These are phyloP conservation scores for Neoseiulus cucumeris DNA, from an alignment of 1,140 invertebrate species.

Conservation along the genomic window DNA sequence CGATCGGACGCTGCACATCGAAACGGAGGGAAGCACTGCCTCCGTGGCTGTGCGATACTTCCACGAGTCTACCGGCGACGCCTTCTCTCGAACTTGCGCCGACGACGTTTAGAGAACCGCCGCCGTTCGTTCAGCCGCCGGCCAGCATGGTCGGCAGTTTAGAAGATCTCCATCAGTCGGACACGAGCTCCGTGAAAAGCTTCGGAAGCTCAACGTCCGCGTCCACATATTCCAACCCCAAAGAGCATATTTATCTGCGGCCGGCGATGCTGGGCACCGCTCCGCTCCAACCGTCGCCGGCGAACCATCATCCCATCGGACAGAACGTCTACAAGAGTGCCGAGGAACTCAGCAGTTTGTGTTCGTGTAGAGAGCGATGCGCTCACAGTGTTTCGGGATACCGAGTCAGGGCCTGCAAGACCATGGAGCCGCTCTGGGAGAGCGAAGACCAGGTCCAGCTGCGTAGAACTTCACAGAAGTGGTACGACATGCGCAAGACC, in stretches of 20 bases:
- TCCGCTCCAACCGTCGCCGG: slow-evolving; percentile 2
- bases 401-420: slow-evolving; percentile 14
- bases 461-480: slow-evolving; percentile 14
- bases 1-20: background rate
- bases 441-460: slow-evolving; percentile 12
- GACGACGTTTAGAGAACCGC: background rate
- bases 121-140: background rate
- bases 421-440: slow-evolving; percentile 19
- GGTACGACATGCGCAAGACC: slow-evolving; percentile 17
- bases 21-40: background rate
- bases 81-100: slow-evolving; percentile 1
- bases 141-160: background rate
- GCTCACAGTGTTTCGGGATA: background rate
- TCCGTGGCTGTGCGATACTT: background rate
- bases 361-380: background rate
- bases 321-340: slow-evolving; percentile 10
- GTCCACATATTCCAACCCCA: background rate
- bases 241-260: background rate
- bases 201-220: slow-evolving; percentile 5
- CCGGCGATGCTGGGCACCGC: slow-evolving; percentile 1
- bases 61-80: background rate
- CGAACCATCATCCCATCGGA: background rate
- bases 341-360: slow-evolving; percentile 5
- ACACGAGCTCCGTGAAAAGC: background rate
- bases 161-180: slow-evolving; percentile 6